Conservation (phyloP, 2,888 invertebrate genomes). For the Drosophila sordidapex region DNA sequence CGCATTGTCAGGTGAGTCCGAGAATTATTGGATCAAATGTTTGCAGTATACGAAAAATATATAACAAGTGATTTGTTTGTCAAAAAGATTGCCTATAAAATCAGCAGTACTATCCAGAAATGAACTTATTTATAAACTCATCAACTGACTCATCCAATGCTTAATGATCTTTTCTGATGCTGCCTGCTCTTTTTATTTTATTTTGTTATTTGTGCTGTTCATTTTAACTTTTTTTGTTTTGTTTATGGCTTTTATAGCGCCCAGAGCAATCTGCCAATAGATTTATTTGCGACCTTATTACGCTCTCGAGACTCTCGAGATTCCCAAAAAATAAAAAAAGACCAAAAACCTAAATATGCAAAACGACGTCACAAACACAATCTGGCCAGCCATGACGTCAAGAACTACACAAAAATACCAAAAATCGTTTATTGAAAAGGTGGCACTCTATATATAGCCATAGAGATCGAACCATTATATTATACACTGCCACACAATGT, state of each 20-base stretch:
- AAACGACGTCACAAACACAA: slow-evolving; percentile 22
- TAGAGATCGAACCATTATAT: slow-evolving; percentile 21
- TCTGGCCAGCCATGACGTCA: slow-evolving; percentile 42
- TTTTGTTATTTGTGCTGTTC: background rate
- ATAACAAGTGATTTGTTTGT: slow-evolving; percentile 17
- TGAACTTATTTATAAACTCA: slow-evolving; percentile 62
- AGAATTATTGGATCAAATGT: slow-evolving; percentile 15
- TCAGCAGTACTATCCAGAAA: slow-evolving; percentile 32
- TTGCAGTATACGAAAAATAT: slow-evolving; percentile 16
- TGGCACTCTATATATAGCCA: slow-evolving; percentile 32
- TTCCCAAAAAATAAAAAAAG: slow-evolving; percentile 36
- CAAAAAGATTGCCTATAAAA: slow-evolving; percentile 22
- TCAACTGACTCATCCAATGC: slow-evolving; percentile 52
- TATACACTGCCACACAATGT: slow-evolving; percentile 5
- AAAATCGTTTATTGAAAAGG: slow-evolving; percentile 21
- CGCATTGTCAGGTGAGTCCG: slow-evolving; percentile 50
- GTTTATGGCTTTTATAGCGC: slow-evolving; percentile 42
- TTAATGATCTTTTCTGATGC: slow-evolving; percentile 45
- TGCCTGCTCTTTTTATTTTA: background rate
- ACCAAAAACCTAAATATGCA: background rate
- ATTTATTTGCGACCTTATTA: slow-evolving; percentile 40
- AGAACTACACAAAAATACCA: slow-evolving; percentile 28
- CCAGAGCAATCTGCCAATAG: slow-evolving; percentile 38
- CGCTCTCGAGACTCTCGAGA: slow-evolving; percentile 43
- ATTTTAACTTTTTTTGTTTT: slow-evolving; percentile 11